Percentiles rank a stretch among this genome's conserved stretches.
Evolutionary conservation across 2,888 invertebrate genomes (phyloP).

Genomic region (Drosophila subsilvestris): DNA sequence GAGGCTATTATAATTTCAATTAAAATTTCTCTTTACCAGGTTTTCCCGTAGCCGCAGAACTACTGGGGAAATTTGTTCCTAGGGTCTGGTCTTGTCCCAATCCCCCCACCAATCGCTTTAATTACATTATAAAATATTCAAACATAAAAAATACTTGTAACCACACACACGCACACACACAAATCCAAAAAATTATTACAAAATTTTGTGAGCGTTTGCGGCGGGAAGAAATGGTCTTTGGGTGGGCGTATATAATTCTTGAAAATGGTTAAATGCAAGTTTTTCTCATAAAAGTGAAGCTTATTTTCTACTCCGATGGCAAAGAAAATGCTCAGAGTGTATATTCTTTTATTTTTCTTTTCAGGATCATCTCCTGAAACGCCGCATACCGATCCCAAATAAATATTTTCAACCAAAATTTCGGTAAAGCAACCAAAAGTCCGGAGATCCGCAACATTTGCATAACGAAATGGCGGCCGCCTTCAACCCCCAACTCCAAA

Average conservation of each 20-base stretch:
- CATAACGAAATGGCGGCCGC: constrained; percentile 32
- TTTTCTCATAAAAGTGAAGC: background rate
- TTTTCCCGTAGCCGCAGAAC: constrained; percentile 25
- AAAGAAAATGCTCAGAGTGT: background rate
- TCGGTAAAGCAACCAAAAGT: constrained; percentile 10
- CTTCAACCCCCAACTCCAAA: constrained; percentile 15
- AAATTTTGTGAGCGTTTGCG: background rate
- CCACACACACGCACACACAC: too few species aligned
- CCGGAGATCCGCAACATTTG: constrained; percentile 30
- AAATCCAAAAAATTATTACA: background rate
- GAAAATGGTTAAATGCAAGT: background rate
- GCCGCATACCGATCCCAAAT: background rate
- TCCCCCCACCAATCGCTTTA: constrained; percentile 45
- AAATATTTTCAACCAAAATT: constrained; percentile 5
- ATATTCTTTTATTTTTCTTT: background rate
- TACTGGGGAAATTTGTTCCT: constrained; percentile 31
- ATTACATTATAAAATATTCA: constrained; percentile 60
- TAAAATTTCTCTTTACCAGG: constrained; percentile 55
- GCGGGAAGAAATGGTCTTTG: background rate
- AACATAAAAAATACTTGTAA: constrained; percentile 21
- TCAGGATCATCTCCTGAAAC: background rate
- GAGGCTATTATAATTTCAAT: constrained; percentile 79
- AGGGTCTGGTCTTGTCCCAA: constrained; percentile 11
- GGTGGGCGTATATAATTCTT: background rate
- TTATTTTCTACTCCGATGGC: background rate